Evolutionary conservation across 1,140 invertebrate genomes (phyloP), one percentile per base, ranked within the genome.

Genomic region (Nebria ingens): DNA sequence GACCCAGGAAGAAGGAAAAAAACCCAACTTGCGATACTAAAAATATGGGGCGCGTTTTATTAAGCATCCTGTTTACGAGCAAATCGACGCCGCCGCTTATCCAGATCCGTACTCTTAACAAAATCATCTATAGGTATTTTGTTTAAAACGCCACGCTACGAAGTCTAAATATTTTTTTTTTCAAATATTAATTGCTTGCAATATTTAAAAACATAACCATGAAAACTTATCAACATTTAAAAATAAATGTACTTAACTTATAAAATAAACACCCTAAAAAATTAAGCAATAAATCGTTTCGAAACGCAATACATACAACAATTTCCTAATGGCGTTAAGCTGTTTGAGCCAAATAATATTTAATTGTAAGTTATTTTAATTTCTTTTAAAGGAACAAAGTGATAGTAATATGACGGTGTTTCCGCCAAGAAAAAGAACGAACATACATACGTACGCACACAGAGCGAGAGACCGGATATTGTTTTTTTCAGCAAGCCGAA

Each of bases 1-100:
- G 25, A 45, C 6, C 40, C 17, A 45, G 40, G 15, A 45, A 45
- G 9, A 45, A 9, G 9, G 40, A 45, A 45, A 45, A 45, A 45
- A 45, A 29, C 4, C 40, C 6, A 17, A 11, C 40, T 45, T 45
- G 15, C 40, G 17, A 45, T 45, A 45, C 17, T 45, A 45, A 45
- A 45, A 45, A 45, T 45, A 45, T 45, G 40, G 40, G 40, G 6
- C 40, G 40, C 40, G 40, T 45, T 45, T 45, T 45, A 45, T 45
- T 45, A 45, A 45, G 15, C 40, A 45, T 45, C 6, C 40, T 45
- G 40, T 45, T 45, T 45, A 45, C 40, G 40, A 45, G 40, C 40
- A 17, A 17, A 45, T 45, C 40, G 40, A 45, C 40, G 40, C 40
- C 40, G 40, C 9, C 15, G 40, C 25, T 9, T 17, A 45, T 45